Conservation (phyloP, 2,797 vertebrate species). For the Falco rusticolus region DNA sequence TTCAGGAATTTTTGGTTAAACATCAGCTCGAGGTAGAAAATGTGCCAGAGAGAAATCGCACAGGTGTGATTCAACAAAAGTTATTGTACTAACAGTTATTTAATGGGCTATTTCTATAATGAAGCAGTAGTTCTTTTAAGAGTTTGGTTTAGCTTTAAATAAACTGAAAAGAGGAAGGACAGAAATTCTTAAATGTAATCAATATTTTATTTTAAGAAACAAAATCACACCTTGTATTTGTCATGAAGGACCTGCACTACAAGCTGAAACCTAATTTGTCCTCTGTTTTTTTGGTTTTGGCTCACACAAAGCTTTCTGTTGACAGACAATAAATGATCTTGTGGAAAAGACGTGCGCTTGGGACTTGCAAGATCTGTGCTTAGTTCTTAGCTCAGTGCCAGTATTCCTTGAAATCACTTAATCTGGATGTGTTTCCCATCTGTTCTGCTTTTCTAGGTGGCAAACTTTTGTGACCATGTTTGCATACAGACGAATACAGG, state of each 20-base stretch:
- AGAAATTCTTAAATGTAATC: not conserved
- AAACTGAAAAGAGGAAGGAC: not conserved
- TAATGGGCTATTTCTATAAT: not conserved
- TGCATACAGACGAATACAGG: not conserved
- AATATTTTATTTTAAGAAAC: not conserved
- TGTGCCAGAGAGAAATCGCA: not conserved
- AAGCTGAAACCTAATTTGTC: not conserved
- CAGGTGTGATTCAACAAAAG: not conserved
- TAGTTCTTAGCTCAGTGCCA: not conserved
- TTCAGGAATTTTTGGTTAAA: not conserved
- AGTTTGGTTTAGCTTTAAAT: not conserved
- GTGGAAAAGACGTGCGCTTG: not conserved
- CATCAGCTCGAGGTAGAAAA: not conserved
- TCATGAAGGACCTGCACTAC: not conserved
- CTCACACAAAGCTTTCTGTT: not conserved
- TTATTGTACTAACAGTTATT: not conserved
- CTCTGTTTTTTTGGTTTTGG: not conserved
- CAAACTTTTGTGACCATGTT: not conserved
- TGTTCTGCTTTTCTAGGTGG: not conserved
- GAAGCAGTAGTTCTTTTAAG: not conserved
- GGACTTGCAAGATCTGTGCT: not conserved
- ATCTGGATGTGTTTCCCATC: not conserved
- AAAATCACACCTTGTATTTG: not conserved
- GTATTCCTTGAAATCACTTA: not conserved
- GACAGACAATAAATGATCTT: not conserved